A percentile compares a stretch with the other conserved stretches of the same genome.
These are phyloP conservation scores for Machimus atricapillus DNA, from an alignment of 2,888 invertebrate genomes.

Conservation along the genomic window DNA sequence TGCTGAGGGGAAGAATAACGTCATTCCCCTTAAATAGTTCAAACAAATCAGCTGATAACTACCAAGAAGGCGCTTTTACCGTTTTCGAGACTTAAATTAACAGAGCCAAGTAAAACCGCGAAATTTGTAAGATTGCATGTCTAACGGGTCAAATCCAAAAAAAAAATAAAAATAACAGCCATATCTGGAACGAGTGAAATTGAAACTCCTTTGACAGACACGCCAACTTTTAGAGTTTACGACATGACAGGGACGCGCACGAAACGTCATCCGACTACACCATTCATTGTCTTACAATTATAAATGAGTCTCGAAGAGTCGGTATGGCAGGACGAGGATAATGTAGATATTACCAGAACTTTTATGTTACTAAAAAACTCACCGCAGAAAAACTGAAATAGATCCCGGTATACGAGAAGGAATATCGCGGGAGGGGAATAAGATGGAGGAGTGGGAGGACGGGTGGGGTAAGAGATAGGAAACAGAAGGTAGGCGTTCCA, in stretches of 20 bases:
- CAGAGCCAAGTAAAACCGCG: too few species aligned
- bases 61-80: neutral
- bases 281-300: neutral
- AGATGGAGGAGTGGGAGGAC: neutral
- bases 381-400: neutral
- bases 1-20: neutral
- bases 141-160: neutral
- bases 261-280: neutral
- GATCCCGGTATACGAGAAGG: neutral
- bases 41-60: neutral
- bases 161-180: neutral
- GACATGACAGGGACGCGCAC: neutral
- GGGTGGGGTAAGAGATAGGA: neutral
- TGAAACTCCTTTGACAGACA: neutral
- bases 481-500: neutral
- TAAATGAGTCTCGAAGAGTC: neutral
- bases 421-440: neutral
- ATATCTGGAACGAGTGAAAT: neutral
- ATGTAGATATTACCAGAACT: neutral
- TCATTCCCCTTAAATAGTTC: neutral
- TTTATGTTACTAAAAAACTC: neutral
- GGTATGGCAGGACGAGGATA: neutral
- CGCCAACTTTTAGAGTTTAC: neutral
- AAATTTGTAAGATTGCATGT: neutral
- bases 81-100: neutral